Evolutionary conservation across 1,140 invertebrate genomes (phyloP).

Genomic region (Danaus melanippus): DNA sequence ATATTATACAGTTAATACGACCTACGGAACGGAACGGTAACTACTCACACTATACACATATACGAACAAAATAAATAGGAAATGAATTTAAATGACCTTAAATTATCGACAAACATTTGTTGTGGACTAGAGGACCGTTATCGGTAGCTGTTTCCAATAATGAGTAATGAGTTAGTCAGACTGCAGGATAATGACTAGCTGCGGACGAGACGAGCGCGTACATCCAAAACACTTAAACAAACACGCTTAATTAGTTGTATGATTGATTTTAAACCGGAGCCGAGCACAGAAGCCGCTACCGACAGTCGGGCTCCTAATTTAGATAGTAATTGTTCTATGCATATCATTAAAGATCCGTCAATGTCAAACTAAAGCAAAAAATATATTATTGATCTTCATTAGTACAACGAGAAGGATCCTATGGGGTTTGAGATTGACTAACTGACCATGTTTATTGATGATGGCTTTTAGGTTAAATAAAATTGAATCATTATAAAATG

Average conservation of each 20-base stretch:
- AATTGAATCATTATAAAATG: too few species aligned
- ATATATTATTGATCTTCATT: too few species aligned
- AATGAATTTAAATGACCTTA: too few species aligned
- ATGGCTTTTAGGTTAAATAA: too few species aligned
- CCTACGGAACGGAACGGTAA: too few species aligned
- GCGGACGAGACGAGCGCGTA: not conserved
- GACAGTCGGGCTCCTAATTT: slow-evolving; percentile 16
- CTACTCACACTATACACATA: too few species aligned
- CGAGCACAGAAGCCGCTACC: slow-evolving; percentile 55
- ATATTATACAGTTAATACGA: too few species aligned
- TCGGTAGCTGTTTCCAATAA: slow-evolving; percentile 60
- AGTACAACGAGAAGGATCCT: too few species aligned
- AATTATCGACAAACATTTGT: too few species aligned
- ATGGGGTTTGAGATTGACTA: too few species aligned
- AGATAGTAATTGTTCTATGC: slow-evolving; percentile 8
- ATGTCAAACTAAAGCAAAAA: not conserved
- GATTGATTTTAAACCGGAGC: slow-evolving; percentile 49
- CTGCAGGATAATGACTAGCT: slow-evolving; percentile 24
- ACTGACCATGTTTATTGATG: too few species aligned
- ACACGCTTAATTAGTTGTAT: slow-evolving; percentile 41
- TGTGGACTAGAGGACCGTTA: slow-evolving; percentile 14
- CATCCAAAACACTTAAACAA: slow-evolving; percentile 27
- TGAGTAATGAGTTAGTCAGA: slow-evolving; percentile 58
- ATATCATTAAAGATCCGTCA: slow-evolving; percentile 6
- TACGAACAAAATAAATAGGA: too few species aligned